Conservation (phyloP, 2,797 vertebrate genomes). For the Phoxinus dragarum region DNA sequence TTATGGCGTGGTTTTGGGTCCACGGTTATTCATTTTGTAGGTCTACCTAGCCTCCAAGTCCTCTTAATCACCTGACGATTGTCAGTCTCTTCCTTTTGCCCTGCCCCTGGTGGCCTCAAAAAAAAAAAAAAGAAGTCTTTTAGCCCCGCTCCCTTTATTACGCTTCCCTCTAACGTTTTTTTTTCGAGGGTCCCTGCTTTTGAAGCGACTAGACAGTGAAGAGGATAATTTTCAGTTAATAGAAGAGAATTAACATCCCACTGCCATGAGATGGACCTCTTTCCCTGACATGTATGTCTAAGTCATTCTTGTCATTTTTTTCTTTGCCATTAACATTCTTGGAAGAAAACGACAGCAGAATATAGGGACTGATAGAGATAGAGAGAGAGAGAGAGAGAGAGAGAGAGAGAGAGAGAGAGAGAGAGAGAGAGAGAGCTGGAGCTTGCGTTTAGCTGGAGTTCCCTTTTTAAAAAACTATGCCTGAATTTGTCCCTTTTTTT, state of each 20-base stretch:
- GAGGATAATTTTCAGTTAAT: slow-evolving; percentile 93
- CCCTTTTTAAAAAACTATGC: slow-evolving; percentile 8
- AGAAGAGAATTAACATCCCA: slow-evolving; percentile 89
- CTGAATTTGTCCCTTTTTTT: neutral
- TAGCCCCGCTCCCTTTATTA: slow-evolving; percentile 28
- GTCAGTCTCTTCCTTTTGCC: slow-evolving; percentile 91
- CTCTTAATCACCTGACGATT: slow-evolving; percentile 99
- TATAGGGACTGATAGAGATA: slow-evolving; percentile 78
- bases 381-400: slow-evolving; percentile 30
- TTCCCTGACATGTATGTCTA: slow-evolving; percentile 89
- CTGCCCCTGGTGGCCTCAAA: slow-evolving; percentile 84
- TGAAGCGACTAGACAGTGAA: slow-evolving; percentile 76
- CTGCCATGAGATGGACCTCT: slow-evolving; percentile 90
- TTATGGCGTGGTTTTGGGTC: slow-evolving; percentile 99
- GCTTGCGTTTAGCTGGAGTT: slow-evolving; percentile 4
- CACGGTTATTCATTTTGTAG: slow-evolving; percentile 99
- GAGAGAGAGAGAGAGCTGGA: slow-evolving; percentile 46
- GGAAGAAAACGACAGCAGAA: slow-evolving; percentile 68
- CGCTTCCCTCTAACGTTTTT: neutral
- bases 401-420: slow-evolving; percentile 52
- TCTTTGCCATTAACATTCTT: slow-evolving; percentile 87
- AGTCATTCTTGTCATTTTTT: slow-evolving; percentile 89
- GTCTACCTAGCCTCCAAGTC: slow-evolving; percentile 97
- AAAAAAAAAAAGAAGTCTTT: slow-evolving; percentile 60
- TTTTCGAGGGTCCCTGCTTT: slow-evolving; percentile 67